Evolutionary conservation across 2,797 vertebrate genomes (phyloP), one percentile per base, ranked within the genome.

Genomic region (Malacoraja senta): DNA sequence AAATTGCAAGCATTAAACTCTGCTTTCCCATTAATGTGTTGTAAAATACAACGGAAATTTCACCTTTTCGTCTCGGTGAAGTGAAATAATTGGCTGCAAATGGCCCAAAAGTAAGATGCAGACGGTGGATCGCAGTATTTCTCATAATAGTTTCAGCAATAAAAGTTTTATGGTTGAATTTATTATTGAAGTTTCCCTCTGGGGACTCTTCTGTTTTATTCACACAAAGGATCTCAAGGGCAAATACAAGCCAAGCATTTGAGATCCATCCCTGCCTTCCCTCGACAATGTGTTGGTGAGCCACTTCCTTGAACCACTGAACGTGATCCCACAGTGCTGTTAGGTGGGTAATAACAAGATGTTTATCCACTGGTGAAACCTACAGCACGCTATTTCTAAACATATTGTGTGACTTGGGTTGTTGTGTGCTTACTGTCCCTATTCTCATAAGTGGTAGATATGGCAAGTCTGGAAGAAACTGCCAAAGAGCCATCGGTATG

Each of bases 41-140:
- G 83, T 19, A 86, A 86, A 86, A 63, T 19, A 86, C 83, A 86
- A 65, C 32, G 61, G 61, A 65, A 65, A 63, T 15, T 86, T 86
- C 58, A 63, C 58, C 83, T 61, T 63, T 86, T 21, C 63, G 29
- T 86, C 61, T 63, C n/a, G 63, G 63, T 86, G 29, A 15, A n/a
- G 58, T 12, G 8, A 63, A n/a, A 32, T 71, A 71, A 86, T 65
- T 86, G 29, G 13, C 58, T 86, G 53, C 53, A 86, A 58, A 86
- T 86, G 61, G 58, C 8, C 61, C 26, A 32, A 32, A 65, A 86
- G 6, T 63, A 21, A n/a, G 58, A 29, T 65, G 29, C 58, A 86
- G 29, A 8, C 7, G 8, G 83, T 65, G 61, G 61, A 65, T 65
- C 83, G 32, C 83, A 86, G 13, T 32, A 32, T 63, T 61, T 65